Percentiles rank a stretch among this genome's conserved stretches.
phyloP scores from a whole-genome alignment of 2,888 invertebrate species.

The Drosophila anomelani region DNA sequence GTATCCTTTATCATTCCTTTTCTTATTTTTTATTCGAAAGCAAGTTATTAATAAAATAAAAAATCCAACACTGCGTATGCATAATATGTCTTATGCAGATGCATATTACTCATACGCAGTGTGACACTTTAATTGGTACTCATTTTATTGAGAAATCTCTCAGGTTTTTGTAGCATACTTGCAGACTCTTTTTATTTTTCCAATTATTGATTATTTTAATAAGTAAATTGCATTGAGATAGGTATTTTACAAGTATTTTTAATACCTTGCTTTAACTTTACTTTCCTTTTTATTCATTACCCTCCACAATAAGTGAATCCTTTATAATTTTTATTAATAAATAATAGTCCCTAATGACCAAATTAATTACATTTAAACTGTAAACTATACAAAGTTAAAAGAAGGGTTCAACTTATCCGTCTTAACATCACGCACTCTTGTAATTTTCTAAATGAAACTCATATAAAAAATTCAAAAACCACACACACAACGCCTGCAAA shows the following conservation, averaged over 20 bases:
- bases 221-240: no score
- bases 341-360: not conserved
- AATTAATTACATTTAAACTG: not conserved
- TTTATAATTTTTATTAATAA: not conserved
- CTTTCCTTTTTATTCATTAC: not conserved
- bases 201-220: not conserved
- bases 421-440: conserved; percentile 7
- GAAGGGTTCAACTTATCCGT: not conserved
- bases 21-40: not conserved
- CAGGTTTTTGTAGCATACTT: not conserved
- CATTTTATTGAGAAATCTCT: no score
- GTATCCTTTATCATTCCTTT: not conserved
- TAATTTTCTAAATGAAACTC: conserved; percentile 19
- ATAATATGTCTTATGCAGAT: not conserved
- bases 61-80: not conserved
- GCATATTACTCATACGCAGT: not conserved
- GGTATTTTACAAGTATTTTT: no score
- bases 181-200: not conserved
- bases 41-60: not conserved
- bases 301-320: not conserved
- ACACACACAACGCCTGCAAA: conserved; percentile 7
- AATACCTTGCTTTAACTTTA: not conserved
- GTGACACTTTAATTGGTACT: not conserved
- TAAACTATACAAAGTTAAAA: not conserved
- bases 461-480: conserved; percentile 10